Base-by-base conservation (phyloP, 2,888 invertebrate genomes). In the Volucella inanis region DNA sequence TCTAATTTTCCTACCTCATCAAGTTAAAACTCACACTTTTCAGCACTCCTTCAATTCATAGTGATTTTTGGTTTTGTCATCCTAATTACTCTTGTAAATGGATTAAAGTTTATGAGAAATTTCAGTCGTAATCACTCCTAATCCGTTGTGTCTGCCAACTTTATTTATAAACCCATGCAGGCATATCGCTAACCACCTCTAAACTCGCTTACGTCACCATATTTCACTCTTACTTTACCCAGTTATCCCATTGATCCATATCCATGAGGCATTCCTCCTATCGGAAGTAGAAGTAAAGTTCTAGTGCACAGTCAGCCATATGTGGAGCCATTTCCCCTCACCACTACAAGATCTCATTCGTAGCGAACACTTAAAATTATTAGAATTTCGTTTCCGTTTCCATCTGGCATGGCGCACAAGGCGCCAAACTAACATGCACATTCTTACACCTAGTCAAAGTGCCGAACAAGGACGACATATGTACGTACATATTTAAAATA, bases 341-440 rank as follows among this genome's bases (percentile, higher is more conserved):
- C 31, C 41, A 11, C 18, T 4, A 4, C 41, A 50, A 14, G n/a
- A 45, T 47, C 15, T 43, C 67, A 31, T 45, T 38, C 38, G 43
- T 8, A 55, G 15, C 15, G 59, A 75, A 75, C 70, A 64, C 75
- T 84, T 84, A 67, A 79, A 84, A 75, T 84, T 84, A 84, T 84
- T 79, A 79, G 79, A 74, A 70, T 79, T 70, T 84, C 74, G 64
- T 74, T 84, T 84, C 31, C 31, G 72, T 65, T 41, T 77, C 82
- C 55, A 31, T 31, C 31, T 31, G 31, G 61, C 71, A 77, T 67
- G 71, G 72, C 72, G 45, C 68, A 72, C 77, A 55, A 77, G 83
- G 74, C 72, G 78, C 72, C 74, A 74, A 83, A 78, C 64, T 68
- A 72, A 67, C 77, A 45, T 74, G 72, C 72, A 77, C 45, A 72